Conservation (phyloP, 2,797 vertebrate genomes). For the Cynodonichthys magdalenae region DNA sequence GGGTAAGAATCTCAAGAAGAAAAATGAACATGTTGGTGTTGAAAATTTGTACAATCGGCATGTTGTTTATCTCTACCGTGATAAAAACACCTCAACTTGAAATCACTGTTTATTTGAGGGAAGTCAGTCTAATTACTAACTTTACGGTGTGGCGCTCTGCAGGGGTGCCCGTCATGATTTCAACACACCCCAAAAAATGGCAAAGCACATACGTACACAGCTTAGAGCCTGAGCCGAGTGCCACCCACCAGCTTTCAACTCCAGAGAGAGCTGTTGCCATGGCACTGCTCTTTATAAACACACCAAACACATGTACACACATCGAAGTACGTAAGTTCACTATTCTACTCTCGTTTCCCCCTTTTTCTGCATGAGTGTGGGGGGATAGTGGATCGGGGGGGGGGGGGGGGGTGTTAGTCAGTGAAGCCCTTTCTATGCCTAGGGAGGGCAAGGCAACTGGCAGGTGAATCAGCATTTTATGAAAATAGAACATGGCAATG, state of each 20-base stretch:
- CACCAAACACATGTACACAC: slow-evolving; percentile 17
- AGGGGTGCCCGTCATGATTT: slow-evolving; percentile 64
- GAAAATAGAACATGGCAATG: slow-evolving; percentile 15
- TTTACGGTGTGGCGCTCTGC: slow-evolving; percentile 51
- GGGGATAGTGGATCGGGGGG: slow-evolving; percentile 29
- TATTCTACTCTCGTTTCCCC: slow-evolving; percentile 70
- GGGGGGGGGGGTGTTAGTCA: slow-evolving; percentile 57
- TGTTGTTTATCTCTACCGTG: slow-evolving; percentile 19
- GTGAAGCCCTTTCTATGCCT: slow-evolving; percentile 30
- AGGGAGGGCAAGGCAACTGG: slow-evolving; percentile 33
- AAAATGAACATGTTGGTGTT: slow-evolving; percentile 11
- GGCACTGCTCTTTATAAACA: slow-evolving; percentile 71
- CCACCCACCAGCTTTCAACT: slow-evolving; percentile 67
- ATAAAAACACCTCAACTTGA: slow-evolving; percentile 29
- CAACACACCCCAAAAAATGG: slow-evolving; percentile 35
- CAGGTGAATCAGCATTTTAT: slow-evolving; percentile 60
- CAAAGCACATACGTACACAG: slow-evolving; percentile 17
- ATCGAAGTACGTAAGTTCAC: slow-evolving; percentile 53
- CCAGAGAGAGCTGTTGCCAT: slow-evolving; percentile 76
- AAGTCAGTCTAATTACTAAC: slow-evolving; percentile 56
- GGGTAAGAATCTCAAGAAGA: slow-evolving; percentile 24
- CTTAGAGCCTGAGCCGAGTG: slow-evolving; percentile 46
- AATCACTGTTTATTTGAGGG: slow-evolving; percentile 35
- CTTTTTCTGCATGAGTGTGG: slow-evolving; percentile 57
- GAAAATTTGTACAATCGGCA: slow-evolving; percentile 19